These are phyloP conservation scores for Gerosis bhagava DNA, from an alignment of 2,888 invertebrate species.

Conservation along the genomic window DNA sequence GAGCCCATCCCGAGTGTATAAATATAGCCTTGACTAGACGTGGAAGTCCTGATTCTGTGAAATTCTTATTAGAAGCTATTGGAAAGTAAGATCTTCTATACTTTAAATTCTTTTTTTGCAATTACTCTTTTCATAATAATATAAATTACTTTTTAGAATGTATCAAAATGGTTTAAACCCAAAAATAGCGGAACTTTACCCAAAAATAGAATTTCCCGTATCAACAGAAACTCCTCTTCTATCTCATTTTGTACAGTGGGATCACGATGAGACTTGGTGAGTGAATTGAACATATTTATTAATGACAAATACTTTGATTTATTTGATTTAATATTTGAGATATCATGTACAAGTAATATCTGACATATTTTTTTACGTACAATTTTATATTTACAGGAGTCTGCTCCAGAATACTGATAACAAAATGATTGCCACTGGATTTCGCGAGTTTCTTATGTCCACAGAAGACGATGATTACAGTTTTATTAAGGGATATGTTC, in stretches of 20 bases:
- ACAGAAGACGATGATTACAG: constrained; percentile 6
- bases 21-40: constrained; percentile 90
- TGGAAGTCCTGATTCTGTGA: constrained; percentile 82
- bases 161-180: constrained; percentile 89
- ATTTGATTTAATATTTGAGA: too few relatives aligned
- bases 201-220: constrained; percentile 89
- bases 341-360: too few relatives aligned
- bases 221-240: constrained; percentile 92
- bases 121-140: too few relatives aligned
- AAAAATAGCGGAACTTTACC: constrained; percentile 88
- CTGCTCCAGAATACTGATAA: too few relatives aligned
- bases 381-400: too few relatives aligned
- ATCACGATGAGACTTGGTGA: constrained; percentile 87
- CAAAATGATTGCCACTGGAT: background rate
- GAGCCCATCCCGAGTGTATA: constrained; percentile 84
- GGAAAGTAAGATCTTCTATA: constrained; percentile 81
- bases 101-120: too few relatives aligned
- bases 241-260: constrained; percentile 91
- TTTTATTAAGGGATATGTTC: constrained; percentile 1
- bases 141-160: constrained; percentile 70
- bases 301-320: too few relatives aligned
- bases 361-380: too few relatives aligned
- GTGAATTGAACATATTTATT: constrained; percentile 2
- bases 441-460: background rate
- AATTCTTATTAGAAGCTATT: constrained; percentile 81